These are phyloP conservation scores for Pantherophis guttatus DNA, from an alignment of 2,113 vertebrate species.

Conservation along the genomic window DNA sequence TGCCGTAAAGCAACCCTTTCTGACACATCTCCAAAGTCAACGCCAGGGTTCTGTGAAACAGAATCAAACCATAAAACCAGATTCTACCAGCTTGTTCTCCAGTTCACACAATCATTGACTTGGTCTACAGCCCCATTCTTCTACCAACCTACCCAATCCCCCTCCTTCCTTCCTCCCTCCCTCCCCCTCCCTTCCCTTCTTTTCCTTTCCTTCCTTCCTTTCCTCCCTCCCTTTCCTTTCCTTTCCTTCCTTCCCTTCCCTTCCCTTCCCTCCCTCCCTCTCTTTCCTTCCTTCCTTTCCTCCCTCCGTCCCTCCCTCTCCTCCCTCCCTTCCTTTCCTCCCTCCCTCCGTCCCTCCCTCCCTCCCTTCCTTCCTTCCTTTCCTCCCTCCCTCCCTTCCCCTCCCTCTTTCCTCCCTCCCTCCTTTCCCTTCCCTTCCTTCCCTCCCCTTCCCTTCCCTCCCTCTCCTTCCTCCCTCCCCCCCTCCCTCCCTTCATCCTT, in stretches of 20 bases:
- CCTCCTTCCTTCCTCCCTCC: background rate
- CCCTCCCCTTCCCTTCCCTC: fast-evolving
- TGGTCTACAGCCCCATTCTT: background rate
- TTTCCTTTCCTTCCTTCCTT: too few relatives aligned
- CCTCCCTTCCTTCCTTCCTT: too few relatives aligned
- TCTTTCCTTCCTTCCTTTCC: too few relatives aligned
- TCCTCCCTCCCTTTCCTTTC: too few relatives aligned
- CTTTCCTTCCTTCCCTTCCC: too few relatives aligned
- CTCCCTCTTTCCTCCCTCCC: too few relatives aligned
- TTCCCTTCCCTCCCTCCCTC: too few relatives aligned
- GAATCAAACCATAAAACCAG: conserved; percentile 20
- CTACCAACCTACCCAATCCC: background rate
- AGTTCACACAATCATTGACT: conserved; percentile 19
- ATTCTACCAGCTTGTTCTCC: background rate
- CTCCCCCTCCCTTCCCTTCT: too few relatives aligned
- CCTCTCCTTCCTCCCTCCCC: too few relatives aligned
- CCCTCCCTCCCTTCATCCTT: too few relatives aligned
- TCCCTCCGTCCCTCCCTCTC: fast-evolving
- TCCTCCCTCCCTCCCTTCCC: fast-evolving
- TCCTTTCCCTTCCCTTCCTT: too few relatives aligned
- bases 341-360: too few relatives aligned
- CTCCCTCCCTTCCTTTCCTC: fast-evolving
- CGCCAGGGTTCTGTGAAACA: conserved; percentile 84
- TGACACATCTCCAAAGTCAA: conserved; percentile 95
- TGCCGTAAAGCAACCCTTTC: conserved; percentile 89